Base-by-base conservation (phyloP, 2,113 vertebrate species). In the Pluvialis apricaria region DNA sequence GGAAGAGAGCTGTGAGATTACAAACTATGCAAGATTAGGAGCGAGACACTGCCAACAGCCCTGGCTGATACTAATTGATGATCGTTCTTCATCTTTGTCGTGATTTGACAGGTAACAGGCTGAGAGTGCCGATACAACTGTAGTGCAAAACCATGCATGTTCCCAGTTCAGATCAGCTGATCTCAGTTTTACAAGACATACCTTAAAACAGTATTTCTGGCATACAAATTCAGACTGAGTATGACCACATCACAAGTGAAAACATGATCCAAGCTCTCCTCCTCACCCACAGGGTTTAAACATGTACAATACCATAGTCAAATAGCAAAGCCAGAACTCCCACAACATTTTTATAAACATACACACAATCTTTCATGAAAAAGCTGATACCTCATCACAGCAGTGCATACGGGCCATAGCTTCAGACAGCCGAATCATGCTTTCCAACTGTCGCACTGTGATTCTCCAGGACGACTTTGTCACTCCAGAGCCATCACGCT, bases 351-450 rank as follows among this genome's bases (percentile, higher is more conserved):
- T 29, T 6, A 60, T 0, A 25, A 54, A 5, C 29, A 9, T 44
- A 7, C 12, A 3, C 4, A 31, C 5, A 6, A 36, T 6, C 26
- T 5, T 20, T 11, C 61, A 34, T 3, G 7, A 49, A 2, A 8
- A 8, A 15, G 6, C 65, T 6, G 64, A 7, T 94, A 99, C 99
- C 99, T 99, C 99, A 42, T 99, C 99, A 49, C 99, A 99, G 98
- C 99, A 99, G 98, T 99, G 99, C 99, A 99, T 99, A 16, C 99
- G 98, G 21, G 99, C 99, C 99, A 99, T 99, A 51, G 98, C 98
- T 98, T 99, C 99, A 0, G 99, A 99, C 5, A 99, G 98, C 20
- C 99, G 99, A 94, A 99, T 99, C 99, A 99, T 99, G 97, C 99
- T 99, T 95, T 99, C 99, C 87, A 99, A 93, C 97, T 99, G 99